A percentile compares a stretch with the other conserved stretches of the same genome.
Conservation (phyloP, 2,888 invertebrate species). For the Dryobotodes eremita region DNA sequence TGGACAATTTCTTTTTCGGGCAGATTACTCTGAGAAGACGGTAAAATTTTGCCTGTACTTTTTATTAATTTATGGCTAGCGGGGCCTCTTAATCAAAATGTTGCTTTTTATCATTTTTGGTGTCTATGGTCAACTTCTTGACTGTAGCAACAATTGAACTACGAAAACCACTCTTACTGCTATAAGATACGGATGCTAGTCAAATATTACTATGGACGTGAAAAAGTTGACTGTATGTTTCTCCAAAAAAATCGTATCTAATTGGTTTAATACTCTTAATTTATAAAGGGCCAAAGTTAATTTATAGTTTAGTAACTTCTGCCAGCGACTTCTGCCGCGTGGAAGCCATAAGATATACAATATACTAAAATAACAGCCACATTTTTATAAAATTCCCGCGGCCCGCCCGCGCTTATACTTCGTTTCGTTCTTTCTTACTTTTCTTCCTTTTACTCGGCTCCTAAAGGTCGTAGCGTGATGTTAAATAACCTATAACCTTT, state of each 20-base stretch:
- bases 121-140: too few relatives aligned
- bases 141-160: neutral
- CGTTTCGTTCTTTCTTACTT: too few relatives aligned
- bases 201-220: neutral
- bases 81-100: neutral
- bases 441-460: too few relatives aligned
- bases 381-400: too few relatives aligned
- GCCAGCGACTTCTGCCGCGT: too few relatives aligned
- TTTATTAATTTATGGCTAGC: neutral
- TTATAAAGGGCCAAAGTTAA: neutral
- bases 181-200: neutral
- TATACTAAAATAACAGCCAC: too few relatives aligned
- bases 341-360: too few relatives aligned
- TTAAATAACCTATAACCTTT: too few relatives aligned
- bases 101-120: neutral
- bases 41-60: neutral
- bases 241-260: neutral
- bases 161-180: neutral
- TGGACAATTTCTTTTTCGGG: constrained; percentile 37
- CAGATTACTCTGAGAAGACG: neutral
- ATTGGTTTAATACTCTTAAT: neutral
- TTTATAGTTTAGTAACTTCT: too few relatives aligned
- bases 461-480: too few relatives aligned
- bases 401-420: too few relatives aligned
- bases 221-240: neutral